Percentiles rank a stretch among this genome's conserved stretches.
Evolutionary conservation across 92 coral and sea anemone species (phyloP).

Genomic region (Micromussa lordhowensis): DNA sequence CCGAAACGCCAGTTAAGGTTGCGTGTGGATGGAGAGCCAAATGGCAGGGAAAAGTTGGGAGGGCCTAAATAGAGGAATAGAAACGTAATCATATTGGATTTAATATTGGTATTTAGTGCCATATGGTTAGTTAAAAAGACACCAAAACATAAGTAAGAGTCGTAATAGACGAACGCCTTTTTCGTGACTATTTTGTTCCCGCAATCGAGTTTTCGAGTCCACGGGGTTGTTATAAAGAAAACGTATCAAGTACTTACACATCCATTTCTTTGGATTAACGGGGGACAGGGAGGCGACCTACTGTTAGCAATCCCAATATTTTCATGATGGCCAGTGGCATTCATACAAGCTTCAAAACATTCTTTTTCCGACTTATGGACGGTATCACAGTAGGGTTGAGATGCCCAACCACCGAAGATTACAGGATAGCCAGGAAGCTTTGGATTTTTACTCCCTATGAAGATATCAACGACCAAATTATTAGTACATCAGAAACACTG

Average conservation of each 20-base stretch:
- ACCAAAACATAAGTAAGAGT: no score
- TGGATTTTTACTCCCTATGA: constrained; percentile 55
- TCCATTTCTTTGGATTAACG: constrained; percentile 17
- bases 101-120: no score
- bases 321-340: constrained; percentile 35
- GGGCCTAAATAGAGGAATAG: background rate
- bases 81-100: background rate
- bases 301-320: constrained; percentile 32
- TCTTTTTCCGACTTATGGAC: constrained; percentile 13
- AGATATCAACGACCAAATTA: background rate
- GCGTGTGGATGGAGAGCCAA: background rate
- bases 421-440: constrained; percentile 56
- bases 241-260: constrained; percentile 56
- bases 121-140: background rate
- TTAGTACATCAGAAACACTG: background rate
- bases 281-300: constrained; percentile 31
- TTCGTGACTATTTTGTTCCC: no score
- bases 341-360: constrained; percentile 58
- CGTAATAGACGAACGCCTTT: no score
- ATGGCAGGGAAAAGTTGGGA: background rate
- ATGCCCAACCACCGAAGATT: constrained; percentile 45
- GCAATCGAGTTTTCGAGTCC: no score
- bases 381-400: constrained; percentile 40
- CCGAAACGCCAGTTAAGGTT: constrained; percentile 12
- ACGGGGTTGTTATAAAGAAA: no score